Base-by-base conservation (phyloP, 2,888 invertebrate species). In the Linnaemya tessellans region DNA sequence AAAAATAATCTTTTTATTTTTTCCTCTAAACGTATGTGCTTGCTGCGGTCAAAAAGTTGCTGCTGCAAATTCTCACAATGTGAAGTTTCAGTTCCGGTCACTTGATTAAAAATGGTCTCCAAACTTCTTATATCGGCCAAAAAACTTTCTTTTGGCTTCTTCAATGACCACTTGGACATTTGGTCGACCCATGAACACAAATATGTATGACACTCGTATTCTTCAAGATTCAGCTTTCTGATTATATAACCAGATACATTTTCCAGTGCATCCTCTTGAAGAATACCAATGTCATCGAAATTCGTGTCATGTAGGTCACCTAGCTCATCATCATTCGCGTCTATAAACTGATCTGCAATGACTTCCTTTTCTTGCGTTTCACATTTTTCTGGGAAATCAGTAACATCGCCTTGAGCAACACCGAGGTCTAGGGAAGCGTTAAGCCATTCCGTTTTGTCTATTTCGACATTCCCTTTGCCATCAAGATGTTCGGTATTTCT, bases 241-340 rank as follows among this genome's bases (percentile, higher is more conserved):
- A 58, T 58, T 2, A 58, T 58, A 58, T 58, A 58, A n/a, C 35
- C 58, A n/a, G n/a, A n/a, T n/a, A n/a, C n/a, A n/a, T n/a, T n/a
- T n/a, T n/a, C n/a, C n/a, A n/a, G 35, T 30, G 30, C 58, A 30
- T 58, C 58, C 13, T 58, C 58, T 58, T 30, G 1, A n/a, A n/a
- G 15, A 30, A 35, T 58, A 38, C 38, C 38, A 38, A 38, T 38
- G 1, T 38, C 38, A 9, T 38, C 10, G 9, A 38, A 38, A 38
- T n/a, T 56, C 10, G 25, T 11, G 7, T 20, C 54, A 20, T 54
- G 22, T 3, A 54, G 8, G 58, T n/a, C 56, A 25, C 5, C 56
- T 13, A 51, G 51, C 3, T 51, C 51, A 51, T 51, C 25, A 4
- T 25, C 51, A 18, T 13, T 18, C 18, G 18, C 51, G 4, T 51